These are phyloP conservation scores for Eledone cirrhosa DNA, from an alignment of 2,888 invertebrate species.

Conservation along the genomic window DNA sequence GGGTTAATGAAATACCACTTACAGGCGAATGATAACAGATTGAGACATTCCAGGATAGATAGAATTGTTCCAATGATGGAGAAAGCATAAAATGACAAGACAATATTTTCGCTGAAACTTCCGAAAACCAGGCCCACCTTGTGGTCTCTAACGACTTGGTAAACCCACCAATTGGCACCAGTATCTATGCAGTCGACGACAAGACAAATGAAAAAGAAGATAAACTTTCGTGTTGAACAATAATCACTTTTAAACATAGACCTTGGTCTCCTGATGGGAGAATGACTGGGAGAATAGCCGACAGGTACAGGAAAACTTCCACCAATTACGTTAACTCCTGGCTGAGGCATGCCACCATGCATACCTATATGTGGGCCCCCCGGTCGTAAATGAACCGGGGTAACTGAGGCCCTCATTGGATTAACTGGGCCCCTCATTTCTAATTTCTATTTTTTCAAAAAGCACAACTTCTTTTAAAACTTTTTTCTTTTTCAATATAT, in stretches of 20 bases:
- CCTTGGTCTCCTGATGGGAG: conserved; percentile 7
- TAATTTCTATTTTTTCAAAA: not conserved
- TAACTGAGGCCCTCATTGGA: not conserved
- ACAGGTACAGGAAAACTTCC: not conserved
- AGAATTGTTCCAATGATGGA: conserved; percentile 8
- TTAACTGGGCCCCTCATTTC: conserved; percentile 15
- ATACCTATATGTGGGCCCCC: not conserved
- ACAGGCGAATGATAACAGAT: conserved; percentile 3
- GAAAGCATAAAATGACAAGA: not conserved
- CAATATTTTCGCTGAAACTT: not conserved
- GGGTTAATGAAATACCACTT: conserved; percentile 23
- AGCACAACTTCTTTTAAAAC: not conserved
- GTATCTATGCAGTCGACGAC: conserved; percentile 14
- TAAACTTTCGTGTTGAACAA: conserved; percentile 17
- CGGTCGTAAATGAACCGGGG: conserved; percentile 13
- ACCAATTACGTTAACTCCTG: conserved; percentile 7
- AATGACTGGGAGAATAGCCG: conserved; percentile 14
- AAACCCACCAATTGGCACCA: conserved; percentile 18
- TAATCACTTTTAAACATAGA: conserved; percentile 25
- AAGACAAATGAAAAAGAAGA: conserved; percentile 10
- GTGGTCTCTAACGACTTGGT: conserved; percentile 16
- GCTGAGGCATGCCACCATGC: not conserved
- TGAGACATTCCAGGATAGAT: conserved; percentile 5
- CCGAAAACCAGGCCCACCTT: conserved; percentile 8
- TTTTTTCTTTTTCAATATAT: not conserved